These are phyloP conservation scores for Folsomia manolachei DNA, from an alignment of 2,888 invertebrate genomes.

Conservation along the genomic window DNA sequence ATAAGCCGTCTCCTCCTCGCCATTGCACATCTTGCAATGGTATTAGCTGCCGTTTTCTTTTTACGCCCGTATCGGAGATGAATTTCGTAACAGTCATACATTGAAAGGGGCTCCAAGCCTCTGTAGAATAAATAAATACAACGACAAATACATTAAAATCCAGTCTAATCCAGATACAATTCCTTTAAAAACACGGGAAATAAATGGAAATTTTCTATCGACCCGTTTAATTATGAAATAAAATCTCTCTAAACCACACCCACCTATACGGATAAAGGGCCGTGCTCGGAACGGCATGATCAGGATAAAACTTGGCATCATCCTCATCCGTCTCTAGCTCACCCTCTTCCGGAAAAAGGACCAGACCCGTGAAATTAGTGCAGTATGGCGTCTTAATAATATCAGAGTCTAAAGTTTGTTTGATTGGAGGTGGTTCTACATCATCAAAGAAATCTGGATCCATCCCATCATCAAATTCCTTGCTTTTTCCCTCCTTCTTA, in stretches of 20 bases:
- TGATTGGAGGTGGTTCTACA: not conserved
- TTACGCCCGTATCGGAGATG: conserved; percentile 6
- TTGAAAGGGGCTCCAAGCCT: not conserved
- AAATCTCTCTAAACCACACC: no score
- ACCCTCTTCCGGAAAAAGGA: not conserved
- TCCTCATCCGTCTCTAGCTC: conserved; percentile 13
- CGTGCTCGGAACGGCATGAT: conserved; percentile 11
- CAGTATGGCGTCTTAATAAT: not conserved
- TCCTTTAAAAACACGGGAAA: no score
- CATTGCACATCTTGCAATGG: not conserved
- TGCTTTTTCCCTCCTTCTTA: not conserved
- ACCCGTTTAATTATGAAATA: no score
- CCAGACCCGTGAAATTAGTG: not conserved
- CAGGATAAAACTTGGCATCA: conserved; percentile 10
- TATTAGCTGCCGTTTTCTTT: not conserved
- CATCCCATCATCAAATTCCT: not conserved
- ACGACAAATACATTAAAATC: no score
- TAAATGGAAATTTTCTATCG: no score
- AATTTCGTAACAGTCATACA: conserved; percentile 11
- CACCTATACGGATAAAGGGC: conserved; percentile 6
- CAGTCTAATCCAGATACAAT: no score
- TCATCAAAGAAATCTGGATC: not conserved
- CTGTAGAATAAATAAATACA: no score
- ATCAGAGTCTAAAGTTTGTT: not conserved
- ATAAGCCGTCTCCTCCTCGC: not conserved